These are phyloP conservation scores for Psittacula echo DNA, from an alignment of 2,797 vertebrate genomes.

Conservation along the genomic window DNA sequence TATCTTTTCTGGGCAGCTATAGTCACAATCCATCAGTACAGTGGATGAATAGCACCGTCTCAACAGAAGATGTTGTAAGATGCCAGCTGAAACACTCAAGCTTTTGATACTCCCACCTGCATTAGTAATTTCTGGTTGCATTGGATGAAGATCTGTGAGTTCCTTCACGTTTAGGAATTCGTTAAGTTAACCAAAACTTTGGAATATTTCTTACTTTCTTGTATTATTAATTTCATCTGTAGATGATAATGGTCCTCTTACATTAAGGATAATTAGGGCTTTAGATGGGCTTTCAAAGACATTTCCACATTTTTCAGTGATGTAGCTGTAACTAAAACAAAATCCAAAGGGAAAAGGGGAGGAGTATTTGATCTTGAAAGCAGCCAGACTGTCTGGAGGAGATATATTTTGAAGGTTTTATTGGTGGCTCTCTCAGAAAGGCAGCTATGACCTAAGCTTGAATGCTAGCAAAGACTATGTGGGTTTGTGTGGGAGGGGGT, in stretches of 20 bases:
- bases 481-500: slow-evolving; percentile 65
- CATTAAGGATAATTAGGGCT: slow-evolving; percentile 51
- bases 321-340: slow-evolving; percentile 48
- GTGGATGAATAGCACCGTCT: slow-evolving; percentile 41
- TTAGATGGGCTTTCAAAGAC: slow-evolving; percentile 44
- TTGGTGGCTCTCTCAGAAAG: slow-evolving; percentile 53
- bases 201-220: slow-evolving; percentile 43
- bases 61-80: slow-evolving; percentile 38
- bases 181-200: slow-evolving; percentile 62
- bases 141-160: slow-evolving; percentile 60
- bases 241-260: slow-evolving; percentile 46
- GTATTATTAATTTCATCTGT: slow-evolving; percentile 63
- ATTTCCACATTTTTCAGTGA: slow-evolving; percentile 49
- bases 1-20: slow-evolving; percentile 12
- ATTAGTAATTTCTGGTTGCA: slow-evolving; percentile 49
- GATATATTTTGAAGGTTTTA: slow-evolving; percentile 60
- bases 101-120: slow-evolving; percentile 70
- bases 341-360: slow-evolving; percentile 58
- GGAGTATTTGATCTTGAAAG: slow-evolving; percentile 55
- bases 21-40: slow-evolving; percentile 18
- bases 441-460: slow-evolving; percentile 45
- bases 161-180: slow-evolving; percentile 60
- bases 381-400: slow-evolving; percentile 56
- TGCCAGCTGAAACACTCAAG: slow-evolving; percentile 49
- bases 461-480: slow-evolving; percentile 41